Conservation (phyloP, 2,797 vertebrate genomes). For the Syngnathus acus region DNA sequence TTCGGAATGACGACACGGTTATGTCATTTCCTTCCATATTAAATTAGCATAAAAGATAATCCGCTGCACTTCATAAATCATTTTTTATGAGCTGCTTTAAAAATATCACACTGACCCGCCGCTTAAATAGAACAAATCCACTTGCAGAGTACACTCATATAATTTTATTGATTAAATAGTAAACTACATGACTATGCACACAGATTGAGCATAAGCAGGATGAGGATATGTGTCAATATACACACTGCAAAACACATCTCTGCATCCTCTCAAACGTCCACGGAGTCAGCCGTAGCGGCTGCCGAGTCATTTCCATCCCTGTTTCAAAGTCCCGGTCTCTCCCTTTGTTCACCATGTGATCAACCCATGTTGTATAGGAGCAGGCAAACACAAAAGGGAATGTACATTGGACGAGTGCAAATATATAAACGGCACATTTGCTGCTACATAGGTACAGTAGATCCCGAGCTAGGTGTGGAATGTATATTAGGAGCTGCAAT, state of each 20-base stretch:
- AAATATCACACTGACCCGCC: not conserved
- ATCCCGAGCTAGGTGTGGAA: constrained; percentile 59
- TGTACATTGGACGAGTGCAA: constrained; percentile 52
- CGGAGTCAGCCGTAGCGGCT: constrained; percentile 42
- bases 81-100: constrained; percentile 5
- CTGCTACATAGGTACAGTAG: constrained; percentile 63
- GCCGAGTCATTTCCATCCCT: constrained; percentile 6
- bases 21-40: constrained; percentile 12
- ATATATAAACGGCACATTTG: constrained; percentile 60
- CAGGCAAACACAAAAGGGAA: constrained; percentile 41
- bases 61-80: not conserved
- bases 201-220: constrained; percentile 55
- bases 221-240: constrained; percentile 43
- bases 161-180: constrained; percentile 79
- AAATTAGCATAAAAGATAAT: not conserved
- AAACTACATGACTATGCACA: constrained; percentile 70
- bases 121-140: constrained; percentile 1
- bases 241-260: constrained; percentile 45
- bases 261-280: constrained; percentile 36
- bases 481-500: constrained; percentile 58
- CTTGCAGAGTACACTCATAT: constrained; percentile 35
- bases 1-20: constrained; percentile 4
- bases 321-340: constrained; percentile 29
- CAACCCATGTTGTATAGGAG: constrained; percentile 48
- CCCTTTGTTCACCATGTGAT: constrained; percentile 52